phyloP scores from a whole-genome alignment of 2,888 invertebrate species.

The Hypomecis punctinalis region DNA sequence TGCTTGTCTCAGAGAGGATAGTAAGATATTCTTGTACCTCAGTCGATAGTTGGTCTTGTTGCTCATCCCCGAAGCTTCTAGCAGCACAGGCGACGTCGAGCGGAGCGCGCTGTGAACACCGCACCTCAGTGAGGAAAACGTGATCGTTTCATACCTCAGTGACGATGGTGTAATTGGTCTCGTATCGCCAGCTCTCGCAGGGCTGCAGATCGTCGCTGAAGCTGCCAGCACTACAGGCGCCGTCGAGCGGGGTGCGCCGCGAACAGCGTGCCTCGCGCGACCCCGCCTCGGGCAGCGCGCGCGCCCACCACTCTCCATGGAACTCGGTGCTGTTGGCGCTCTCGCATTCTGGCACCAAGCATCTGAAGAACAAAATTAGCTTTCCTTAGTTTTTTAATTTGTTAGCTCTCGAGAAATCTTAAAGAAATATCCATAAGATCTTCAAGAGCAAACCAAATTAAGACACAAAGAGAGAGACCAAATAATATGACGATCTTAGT shows the following conservation, averaged over 20 bases:
- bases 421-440: neutral
- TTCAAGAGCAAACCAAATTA: neutral
- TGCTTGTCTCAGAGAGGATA: too few relatives aligned
- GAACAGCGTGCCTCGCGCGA: slow-evolving; percentile 57
- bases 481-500: too few relatives aligned
- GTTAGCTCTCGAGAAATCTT: neutral
- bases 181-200: slow-evolving; percentile 59
- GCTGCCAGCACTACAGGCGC: slow-evolving; percentile 49
- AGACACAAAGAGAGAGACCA: too few relatives aligned
- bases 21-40: too few relatives aligned
- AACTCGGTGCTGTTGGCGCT: slow-evolving; percentile 63
- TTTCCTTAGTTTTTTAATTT: neutral
- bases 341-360: slow-evolving; percentile 76
- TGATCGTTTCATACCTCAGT: slow-evolving; percentile 21
- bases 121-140: too few relatives aligned
- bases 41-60: too few relatives aligned
- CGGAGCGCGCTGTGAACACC: too few relatives aligned
- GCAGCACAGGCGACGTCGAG: too few relatives aligned
- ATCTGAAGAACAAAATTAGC: slow-evolving; percentile 54
- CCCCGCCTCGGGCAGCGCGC: slow-evolving; percentile 55
- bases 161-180: slow-evolving; percentile 58
- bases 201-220: slow-evolving; percentile 65
- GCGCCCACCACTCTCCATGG: slow-evolving; percentile 61
- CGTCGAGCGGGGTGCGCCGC: slow-evolving; percentile 52
- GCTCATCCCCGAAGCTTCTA: too few relatives aligned